These are phyloP conservation scores for Hyperoplus lanceolatus DNA, from an alignment of 2,797 vertebrate species.

Conservation along the genomic window DNA sequence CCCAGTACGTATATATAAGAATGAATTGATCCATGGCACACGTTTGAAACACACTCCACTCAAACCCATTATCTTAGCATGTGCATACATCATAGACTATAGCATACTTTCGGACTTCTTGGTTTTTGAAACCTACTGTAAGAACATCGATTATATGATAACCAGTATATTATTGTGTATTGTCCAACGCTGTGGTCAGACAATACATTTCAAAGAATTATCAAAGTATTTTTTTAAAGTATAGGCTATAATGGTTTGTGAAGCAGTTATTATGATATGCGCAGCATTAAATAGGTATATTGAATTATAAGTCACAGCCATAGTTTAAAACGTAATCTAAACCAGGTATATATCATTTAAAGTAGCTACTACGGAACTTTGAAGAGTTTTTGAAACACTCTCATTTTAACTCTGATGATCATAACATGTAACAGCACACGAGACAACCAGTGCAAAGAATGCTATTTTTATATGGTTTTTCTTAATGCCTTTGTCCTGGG, in stretches of 20 bases:
- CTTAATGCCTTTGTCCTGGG: too few species aligned
- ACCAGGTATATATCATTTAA: not conserved
- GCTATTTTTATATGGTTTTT: too few species aligned
- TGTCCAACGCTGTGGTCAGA: constrained; percentile 31
- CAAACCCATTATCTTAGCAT: not conserved
- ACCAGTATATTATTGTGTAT: constrained; percentile 49
- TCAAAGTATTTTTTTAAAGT: constrained; percentile 3
- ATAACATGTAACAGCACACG: too few species aligned
- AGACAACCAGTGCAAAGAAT: too few species aligned
- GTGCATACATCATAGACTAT: not conserved
- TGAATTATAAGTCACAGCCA: not conserved
- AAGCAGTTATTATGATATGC: constrained; percentile 8
- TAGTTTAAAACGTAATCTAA: not conserved
- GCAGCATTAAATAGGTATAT: constrained; percentile 1
- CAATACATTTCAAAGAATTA: constrained; percentile 32
- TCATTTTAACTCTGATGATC: too few species aligned
- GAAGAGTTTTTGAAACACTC: too few species aligned
- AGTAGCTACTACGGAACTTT: too few species aligned
- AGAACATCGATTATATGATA: constrained; percentile 67
- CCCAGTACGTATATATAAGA: too few species aligned
- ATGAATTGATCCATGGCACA: too few species aligned
- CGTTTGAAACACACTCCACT: too few species aligned
- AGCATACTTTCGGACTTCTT: not conserved
- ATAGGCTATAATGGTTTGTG: not conserved
- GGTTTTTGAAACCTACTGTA: constrained; percentile 63